Conservation (phyloP, 2,113 vertebrate species). For the Lampris incognitus region DNA sequence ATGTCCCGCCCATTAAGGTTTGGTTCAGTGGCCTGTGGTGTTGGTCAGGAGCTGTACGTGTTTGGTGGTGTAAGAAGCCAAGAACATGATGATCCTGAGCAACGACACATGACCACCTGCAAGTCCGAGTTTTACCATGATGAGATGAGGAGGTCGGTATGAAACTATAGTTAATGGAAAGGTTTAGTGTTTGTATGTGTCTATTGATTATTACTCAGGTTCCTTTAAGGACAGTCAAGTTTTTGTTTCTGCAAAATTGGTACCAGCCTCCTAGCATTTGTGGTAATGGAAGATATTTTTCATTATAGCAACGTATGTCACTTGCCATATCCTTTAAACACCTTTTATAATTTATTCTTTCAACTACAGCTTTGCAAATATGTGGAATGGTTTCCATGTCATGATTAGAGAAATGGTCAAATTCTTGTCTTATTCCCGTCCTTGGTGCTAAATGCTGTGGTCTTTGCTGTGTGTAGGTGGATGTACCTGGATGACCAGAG, state of each 20-base stretch:
- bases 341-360: neutral
- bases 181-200: neutral
- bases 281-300: too few relatives aligned
- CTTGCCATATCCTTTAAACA: too few relatives aligned
- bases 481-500: constrained; percentile 95
- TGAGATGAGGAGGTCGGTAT: constrained; percentile 92
- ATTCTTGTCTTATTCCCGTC: neutral
- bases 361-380: neutral
- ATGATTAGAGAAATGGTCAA: too few relatives aligned
- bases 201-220: too few relatives aligned
- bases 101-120: constrained; percentile 94
- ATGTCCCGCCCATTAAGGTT: constrained; percentile 81
- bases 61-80: constrained; percentile 95
- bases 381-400: too few relatives aligned
- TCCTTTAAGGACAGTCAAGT: too few relatives aligned
- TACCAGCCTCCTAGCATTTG: neutral
- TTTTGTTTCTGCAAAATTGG: neutral
- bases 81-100: constrained; percentile 87
- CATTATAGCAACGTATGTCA: too few relatives aligned
- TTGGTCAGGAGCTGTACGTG: constrained; percentile 95
- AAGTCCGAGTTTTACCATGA: constrained; percentile 99
- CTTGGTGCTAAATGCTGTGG: constrained; percentile 5
- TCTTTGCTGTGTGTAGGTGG: constrained; percentile 84
- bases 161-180: neutral
- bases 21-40: constrained; percentile 94